Evolutionary conservation across 2,797 vertebrate species (phyloP).

Genomic region (Sebastes elongatus): DNA sequence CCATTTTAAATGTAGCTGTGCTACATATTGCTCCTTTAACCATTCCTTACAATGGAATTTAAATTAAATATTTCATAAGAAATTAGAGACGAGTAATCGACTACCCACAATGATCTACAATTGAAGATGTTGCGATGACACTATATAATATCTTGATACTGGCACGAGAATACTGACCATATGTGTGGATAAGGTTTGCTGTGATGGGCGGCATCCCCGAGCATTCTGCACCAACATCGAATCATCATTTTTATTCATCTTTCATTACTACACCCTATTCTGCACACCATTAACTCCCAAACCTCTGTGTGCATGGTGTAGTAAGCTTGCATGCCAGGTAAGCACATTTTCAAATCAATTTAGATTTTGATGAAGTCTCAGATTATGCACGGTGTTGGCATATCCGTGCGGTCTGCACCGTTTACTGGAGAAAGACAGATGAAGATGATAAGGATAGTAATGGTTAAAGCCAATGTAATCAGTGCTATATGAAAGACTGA

Average conservation of each 20-base stretch:
- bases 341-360: slow-evolving; percentile 41
- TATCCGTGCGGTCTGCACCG: background rate
- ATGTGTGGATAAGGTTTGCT: background rate
- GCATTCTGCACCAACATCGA: background rate
- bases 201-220: background rate
- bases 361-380: slow-evolving; percentile 24
- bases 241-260: slow-evolving; percentile 26
- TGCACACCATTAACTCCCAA: slow-evolving; percentile 31
- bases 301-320: background rate
- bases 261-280: slow-evolving; percentile 3
- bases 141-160: background rate
- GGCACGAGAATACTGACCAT: background rate
- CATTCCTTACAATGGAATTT: background rate
- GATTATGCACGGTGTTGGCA: background rate
- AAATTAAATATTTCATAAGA: background rate
- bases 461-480: background rate
- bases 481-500: background rate
- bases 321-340: slow-evolving; percentile 9
- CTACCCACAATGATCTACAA: background rate
- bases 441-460: background rate
- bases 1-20: no score
- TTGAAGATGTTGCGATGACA: background rate
- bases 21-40: background rate
- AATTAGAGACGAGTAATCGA: background rate
- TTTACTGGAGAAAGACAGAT: slow-evolving; percentile 1